Base-by-base conservation (phyloP, 2,888 invertebrate genomes). In the Strigamia maritima region DNA sequence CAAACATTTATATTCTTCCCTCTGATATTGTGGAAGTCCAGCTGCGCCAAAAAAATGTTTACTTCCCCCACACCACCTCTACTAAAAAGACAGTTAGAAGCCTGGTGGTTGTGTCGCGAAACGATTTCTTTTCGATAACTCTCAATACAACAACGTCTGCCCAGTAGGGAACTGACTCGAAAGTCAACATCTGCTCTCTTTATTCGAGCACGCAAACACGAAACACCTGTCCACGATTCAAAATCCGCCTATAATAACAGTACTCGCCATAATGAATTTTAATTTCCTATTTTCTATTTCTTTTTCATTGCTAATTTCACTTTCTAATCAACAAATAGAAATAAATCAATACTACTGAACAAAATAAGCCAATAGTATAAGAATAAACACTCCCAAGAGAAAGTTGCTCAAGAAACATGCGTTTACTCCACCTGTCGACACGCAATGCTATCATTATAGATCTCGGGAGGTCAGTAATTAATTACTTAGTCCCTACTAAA, bases 151-250 rank as follows among this genome's bases (percentile, higher is more conserved):
- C 28, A 65, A 65, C 65, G 65, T 65, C 65, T 65, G 65, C 26
- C 49, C 65, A 26, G 65, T 26, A 26, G 26, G 65, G 65, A 65
- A 65, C 65, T 65, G 65, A 65, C 65, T 65, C 65, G 28, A 26
- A 65, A 65, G 65, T 65, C 65, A 65, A 65, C 65, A 65, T 65
- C 65, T 65, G 65, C 65, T 65, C 24, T 2, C 65, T 60, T 65
- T 24, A 65, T 10, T 65, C 14, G 65, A 65, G 24, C 65, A 65
- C 65, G 65, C 65, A 26, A 65, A 16, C 65, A 65, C 65, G 65
- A 65, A 65, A 65, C 65, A 65, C 65, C 65, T 65, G 65, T 65
- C 65, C 65, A 65, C 65, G 14, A 65, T 65, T 65, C 26, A 65
- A 65, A 24, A 26, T 22, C 65, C 26, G 65, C 10, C 10, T 26